These are phyloP conservation scores for Diacarnus erythraeanus DNA, from an alignment of 37 sponge, comb jelly and placozoan species.

Conservation along the genomic window DNA sequence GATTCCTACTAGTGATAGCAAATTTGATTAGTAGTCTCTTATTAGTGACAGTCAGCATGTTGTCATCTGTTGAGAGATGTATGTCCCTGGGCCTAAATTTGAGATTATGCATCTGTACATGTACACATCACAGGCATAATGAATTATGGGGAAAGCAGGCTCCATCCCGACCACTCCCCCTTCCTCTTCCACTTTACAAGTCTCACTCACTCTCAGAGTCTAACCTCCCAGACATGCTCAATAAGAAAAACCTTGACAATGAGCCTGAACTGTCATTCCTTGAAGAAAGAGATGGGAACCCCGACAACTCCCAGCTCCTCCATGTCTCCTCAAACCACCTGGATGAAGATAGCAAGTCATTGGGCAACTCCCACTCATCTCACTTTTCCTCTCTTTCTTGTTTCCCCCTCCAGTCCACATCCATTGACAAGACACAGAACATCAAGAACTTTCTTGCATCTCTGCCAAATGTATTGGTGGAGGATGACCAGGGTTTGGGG, in stretches of 20 bases:
- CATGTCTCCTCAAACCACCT: background rate
- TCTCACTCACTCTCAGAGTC: slow-evolving; percentile 67
- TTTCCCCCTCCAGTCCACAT: slow-evolving; percentile 3
- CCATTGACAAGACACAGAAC: slow-evolving; percentile 36
- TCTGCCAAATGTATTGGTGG: slow-evolving; percentile 13
- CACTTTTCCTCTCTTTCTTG: background rate
- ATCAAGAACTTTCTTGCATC: slow-evolving; percentile 48
- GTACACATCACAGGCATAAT: too few relatives aligned
- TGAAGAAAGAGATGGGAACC: background rate
- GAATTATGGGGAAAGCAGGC: slow-evolving; percentile 66
- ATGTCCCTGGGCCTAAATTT: too few relatives aligned
- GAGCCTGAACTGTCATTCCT: background rate
- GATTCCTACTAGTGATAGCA: too few relatives aligned
- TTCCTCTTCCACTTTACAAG: background rate
- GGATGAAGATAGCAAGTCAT: background rate
- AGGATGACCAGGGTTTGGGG: slow-evolving; percentile 52
- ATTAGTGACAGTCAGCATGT: background rate
- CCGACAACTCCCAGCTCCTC: background rate
- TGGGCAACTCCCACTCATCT: background rate
- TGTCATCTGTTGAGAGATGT: background rate
- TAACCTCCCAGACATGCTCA: slow-evolving; percentile 25
- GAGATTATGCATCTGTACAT: too few relatives aligned
- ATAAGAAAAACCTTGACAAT: background rate
- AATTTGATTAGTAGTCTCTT: too few relatives aligned
- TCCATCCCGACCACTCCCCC: slow-evolving; percentile 19